Conservation (phyloP, 1,140 invertebrate genomes). For the Platyura marginata region DNA sequence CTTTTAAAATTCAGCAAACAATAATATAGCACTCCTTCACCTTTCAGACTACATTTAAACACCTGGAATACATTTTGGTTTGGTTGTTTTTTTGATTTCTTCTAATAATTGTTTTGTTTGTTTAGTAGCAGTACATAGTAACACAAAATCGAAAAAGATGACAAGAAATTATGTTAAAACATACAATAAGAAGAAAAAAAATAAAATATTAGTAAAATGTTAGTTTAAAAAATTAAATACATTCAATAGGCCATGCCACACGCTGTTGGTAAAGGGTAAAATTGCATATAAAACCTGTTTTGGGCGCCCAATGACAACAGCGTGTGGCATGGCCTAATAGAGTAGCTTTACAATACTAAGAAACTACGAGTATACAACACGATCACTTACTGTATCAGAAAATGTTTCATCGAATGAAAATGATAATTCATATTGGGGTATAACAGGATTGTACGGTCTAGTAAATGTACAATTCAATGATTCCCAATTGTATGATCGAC, state of each 20-base stretch:
- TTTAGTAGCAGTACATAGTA: too few species aligned
- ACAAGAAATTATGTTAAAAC: too few species aligned
- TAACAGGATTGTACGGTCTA: constrained; percentile 28
- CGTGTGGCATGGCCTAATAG: neutral
- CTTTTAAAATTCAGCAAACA: too few species aligned
- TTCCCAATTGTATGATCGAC: constrained; percentile 45
- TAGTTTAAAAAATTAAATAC: neutral
- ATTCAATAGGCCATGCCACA: neutral
- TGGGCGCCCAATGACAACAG: neutral
- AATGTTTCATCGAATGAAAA: neutral
- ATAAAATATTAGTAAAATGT: neutral
- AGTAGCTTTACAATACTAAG: neutral
- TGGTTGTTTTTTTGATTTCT: too few species aligned
- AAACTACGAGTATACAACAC: neutral
- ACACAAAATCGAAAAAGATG: too few species aligned
- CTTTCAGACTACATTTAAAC: too few species aligned
- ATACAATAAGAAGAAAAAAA: too few species aligned
- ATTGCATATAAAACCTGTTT: neutral
- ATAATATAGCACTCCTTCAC: too few species aligned
- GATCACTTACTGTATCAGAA: neutral
- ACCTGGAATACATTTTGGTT: too few species aligned
- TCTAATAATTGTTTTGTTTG: too few species aligned
- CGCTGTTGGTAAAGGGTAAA: neutral
- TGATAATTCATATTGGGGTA: constrained; percentile 26
- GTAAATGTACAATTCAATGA: constrained; percentile 44